Evolutionary conservation across 1,140 invertebrate species (phyloP).

Genomic region (Macrobrachium rosenbergii): DNA sequence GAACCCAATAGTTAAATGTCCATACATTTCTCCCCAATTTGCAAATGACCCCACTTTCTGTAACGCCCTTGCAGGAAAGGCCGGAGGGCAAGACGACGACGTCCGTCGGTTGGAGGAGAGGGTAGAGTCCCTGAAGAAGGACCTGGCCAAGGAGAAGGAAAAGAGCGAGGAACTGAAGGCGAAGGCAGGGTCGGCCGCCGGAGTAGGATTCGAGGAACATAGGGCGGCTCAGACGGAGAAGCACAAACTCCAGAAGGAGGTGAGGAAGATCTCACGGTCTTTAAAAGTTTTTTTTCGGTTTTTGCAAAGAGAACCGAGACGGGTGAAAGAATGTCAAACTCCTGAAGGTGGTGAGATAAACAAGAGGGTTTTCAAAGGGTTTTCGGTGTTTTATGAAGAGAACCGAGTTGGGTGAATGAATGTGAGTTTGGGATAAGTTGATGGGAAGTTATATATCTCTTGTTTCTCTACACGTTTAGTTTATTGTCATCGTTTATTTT

Average conservation of each 20-base stretch:
- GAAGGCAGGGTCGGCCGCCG: conserved; percentile 43
- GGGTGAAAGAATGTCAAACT: not conserved
- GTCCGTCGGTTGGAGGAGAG: conserved; percentile 54
- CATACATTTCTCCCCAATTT: not conserved
- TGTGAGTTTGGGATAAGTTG: no score
- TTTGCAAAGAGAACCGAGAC: not conserved
- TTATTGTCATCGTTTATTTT: no score
- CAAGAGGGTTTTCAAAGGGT: no score
- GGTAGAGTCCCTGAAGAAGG: conserved; percentile 63
- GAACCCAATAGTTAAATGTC: no score
- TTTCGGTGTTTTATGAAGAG: no score
- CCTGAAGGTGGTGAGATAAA: not conserved
- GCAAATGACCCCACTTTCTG: not conserved
- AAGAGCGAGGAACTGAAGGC: conserved; percentile 58
- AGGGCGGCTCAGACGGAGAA: conserved; percentile 58
- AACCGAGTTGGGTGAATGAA: no score
- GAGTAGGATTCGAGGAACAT: conserved; percentile 52
- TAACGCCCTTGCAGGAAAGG: conserved; percentile 1
- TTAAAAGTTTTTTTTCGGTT: not conserved
- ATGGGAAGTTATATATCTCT: no score
- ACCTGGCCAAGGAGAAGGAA: conserved; percentile 65
- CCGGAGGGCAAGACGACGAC: conserved; percentile 43
- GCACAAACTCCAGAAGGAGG: conserved; percentile 59
- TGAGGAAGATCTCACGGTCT: not conserved
- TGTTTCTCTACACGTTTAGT: no score